Evolutionary conservation across 2,113 vertebrate species (phyloP).

Genomic region (Chlamydotis undulata): DNA sequence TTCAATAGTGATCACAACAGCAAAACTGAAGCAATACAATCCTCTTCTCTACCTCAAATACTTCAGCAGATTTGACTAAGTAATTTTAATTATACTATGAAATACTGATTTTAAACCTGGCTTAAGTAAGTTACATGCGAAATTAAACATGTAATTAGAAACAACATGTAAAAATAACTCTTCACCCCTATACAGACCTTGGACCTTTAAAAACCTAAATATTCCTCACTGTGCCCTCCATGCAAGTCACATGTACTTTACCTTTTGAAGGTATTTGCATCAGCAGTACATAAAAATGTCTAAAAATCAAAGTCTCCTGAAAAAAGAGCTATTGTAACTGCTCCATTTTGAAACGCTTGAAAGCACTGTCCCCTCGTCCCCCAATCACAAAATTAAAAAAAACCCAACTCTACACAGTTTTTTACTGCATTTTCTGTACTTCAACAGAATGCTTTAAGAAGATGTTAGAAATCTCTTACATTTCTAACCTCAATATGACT

Average conservation of each 20-base stretch:
- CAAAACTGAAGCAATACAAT: conserved; percentile 48
- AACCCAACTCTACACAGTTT: not conserved
- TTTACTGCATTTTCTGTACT: not conserved
- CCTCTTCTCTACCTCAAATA: not conserved
- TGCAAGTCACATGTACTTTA: not conserved
- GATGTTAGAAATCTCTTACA: not conserved
- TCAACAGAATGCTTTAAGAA: not conserved
- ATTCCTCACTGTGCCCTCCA: not conserved
- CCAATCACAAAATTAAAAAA: not conserved
- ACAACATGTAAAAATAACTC: not conserved
- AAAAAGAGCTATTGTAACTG: not conserved
- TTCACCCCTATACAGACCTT: not conserved
- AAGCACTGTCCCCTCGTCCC: not conserved
- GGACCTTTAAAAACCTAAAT: not conserved
- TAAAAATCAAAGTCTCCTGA: not conserved
- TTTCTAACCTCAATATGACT: not conserved
- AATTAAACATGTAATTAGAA: not conserved
- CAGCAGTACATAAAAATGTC: not conserved
- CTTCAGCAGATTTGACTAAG: not conserved
- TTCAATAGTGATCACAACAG: conserved; percentile 60
- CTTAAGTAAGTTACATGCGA: not conserved
- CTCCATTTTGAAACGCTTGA: not conserved
- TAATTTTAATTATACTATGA: not conserved
- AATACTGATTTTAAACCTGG: not conserved
- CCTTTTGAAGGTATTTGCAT: not conserved